Percentiles rank a stretch among this genome's conserved stretches.
phyloP scores from a whole-genome alignment of 1,140 invertebrate genomes.

The Trypoxylus dichotomus region DNA sequence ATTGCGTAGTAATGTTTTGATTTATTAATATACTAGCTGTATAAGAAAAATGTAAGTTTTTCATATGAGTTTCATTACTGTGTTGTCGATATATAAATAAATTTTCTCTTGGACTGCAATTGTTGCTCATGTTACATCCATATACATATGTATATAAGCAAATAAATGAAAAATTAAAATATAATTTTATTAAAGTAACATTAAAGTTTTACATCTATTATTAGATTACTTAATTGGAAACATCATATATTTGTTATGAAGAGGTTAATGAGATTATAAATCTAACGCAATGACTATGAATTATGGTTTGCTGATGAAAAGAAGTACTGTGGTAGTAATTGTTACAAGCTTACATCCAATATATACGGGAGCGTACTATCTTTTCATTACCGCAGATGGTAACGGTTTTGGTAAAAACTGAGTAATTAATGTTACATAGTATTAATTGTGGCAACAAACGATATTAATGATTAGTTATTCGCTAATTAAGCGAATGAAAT shows the following conservation, averaged over 20 bases:
- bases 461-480: constrained; percentile 15
- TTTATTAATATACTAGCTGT: too few relatives aligned
- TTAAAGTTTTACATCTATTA: too few relatives aligned
- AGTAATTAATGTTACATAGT: constrained; percentile 8
- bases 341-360: not conserved
- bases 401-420: constrained; percentile 4
- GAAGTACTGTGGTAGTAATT: not conserved
- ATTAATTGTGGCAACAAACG: constrained; percentile 11
- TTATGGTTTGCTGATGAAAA: not conserved
- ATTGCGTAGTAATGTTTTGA: too few relatives aligned
- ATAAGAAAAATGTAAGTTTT: too few relatives aligned
- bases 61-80: too few relatives aligned
- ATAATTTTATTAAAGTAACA: too few relatives aligned
- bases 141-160: too few relatives aligned
- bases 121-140: too few relatives aligned
- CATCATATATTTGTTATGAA: not conserved
- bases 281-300: not conserved
- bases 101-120: too few relatives aligned
- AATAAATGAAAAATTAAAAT: too few relatives aligned
- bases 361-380: not conserved
- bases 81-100: too few relatives aligned
- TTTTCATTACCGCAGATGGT: not conserved
- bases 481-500: constrained; percentile 15
- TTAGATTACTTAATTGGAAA: too few relatives aligned
- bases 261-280: constrained; percentile 3